Evolutionary conservation across 2,888 invertebrate species (phyloP).

Genomic region (Marasmarcha lunaedactyla): DNA sequence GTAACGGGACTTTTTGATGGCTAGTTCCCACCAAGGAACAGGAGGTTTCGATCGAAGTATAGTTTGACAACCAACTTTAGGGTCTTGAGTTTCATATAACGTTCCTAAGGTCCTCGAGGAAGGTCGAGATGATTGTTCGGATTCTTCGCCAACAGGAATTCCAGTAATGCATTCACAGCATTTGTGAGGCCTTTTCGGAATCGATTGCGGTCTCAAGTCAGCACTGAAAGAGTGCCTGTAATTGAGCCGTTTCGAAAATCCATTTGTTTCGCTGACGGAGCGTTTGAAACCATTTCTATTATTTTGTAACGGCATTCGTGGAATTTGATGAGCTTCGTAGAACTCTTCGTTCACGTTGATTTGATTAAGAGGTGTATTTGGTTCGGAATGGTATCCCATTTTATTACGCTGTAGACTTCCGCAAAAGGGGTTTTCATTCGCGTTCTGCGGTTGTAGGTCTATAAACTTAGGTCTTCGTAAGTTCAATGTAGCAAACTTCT

Average conservation of each 20-base stretch:
- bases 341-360: conserved; percentile 37
- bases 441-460: conserved; percentile 40
- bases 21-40: conserved; percentile 91
- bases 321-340: conserved; percentile 54
- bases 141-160: conserved; percentile 44
- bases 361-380: conserved; percentile 55
- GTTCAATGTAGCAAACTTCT: conserved; percentile 62
- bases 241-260: conserved; percentile 55
- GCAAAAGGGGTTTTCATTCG: conserved; percentile 44
- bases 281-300: conserved; percentile 57
- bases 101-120: conserved; percentile 56
- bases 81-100: conserved; percentile 68
- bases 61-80: conserved; percentile 77
- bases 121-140: conserved; percentile 35
- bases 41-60: conserved; percentile 75
- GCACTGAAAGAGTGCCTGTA: conserved; percentile 64
- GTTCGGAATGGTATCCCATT: conserved; percentile 63
- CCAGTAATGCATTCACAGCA: conserved; percentile 65
- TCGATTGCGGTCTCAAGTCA: conserved; percentile 42
- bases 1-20: conserved; percentile 82
- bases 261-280: conserved; percentile 58
- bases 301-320: conserved; percentile 55
- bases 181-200: conserved; percentile 49
- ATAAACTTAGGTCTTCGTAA: conserved; percentile 59
- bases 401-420: conserved; percentile 53